A percentile compares a stretch with the other conserved stretches of the same genome.
Conservation (phyloP, 2,113 vertebrate species). For the Phodopus roborovskii region DNA sequence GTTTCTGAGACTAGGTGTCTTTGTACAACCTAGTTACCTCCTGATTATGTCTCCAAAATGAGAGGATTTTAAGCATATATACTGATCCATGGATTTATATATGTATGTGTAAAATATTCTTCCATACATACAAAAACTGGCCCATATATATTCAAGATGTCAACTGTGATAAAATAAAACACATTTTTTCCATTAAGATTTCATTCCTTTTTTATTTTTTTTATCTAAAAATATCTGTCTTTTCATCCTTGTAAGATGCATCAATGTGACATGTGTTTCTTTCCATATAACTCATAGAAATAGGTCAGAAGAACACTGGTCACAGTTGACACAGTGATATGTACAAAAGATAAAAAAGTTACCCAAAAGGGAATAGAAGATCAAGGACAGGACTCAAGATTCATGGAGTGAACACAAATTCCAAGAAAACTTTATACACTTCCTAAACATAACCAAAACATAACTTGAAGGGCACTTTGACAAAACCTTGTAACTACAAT, state of each 20-base stretch:
- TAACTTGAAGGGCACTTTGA: constrained; percentile 16
- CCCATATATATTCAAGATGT: background rate
- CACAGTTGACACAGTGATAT: background rate
- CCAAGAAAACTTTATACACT: background rate
- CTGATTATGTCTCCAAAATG: background rate
- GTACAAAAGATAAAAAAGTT: background rate
- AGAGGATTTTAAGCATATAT: background rate
- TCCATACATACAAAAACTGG: background rate
- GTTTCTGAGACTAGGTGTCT: background rate
- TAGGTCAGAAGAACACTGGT: background rate
- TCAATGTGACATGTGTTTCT: background rate
- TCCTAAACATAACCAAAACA: constrained; percentile 48
- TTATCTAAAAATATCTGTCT: background rate
- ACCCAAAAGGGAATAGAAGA: background rate
- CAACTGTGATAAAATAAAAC: background rate
- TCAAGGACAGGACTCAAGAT: background rate
- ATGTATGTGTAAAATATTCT: background rate
- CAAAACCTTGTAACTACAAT: constrained; percentile 50
- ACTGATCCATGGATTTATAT: background rate
- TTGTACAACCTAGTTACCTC: background rate
- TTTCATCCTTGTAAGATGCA: background rate
- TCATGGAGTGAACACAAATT: background rate
- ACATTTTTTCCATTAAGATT: background rate
- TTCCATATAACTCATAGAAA: background rate
- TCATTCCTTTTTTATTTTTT: background rate